A percentile compares a stretch with the other conserved stretches of the same genome.
phyloP scores from a whole-genome alignment of 2,797 vertebrate species.

The Chrysocyon brachyurus region DNA sequence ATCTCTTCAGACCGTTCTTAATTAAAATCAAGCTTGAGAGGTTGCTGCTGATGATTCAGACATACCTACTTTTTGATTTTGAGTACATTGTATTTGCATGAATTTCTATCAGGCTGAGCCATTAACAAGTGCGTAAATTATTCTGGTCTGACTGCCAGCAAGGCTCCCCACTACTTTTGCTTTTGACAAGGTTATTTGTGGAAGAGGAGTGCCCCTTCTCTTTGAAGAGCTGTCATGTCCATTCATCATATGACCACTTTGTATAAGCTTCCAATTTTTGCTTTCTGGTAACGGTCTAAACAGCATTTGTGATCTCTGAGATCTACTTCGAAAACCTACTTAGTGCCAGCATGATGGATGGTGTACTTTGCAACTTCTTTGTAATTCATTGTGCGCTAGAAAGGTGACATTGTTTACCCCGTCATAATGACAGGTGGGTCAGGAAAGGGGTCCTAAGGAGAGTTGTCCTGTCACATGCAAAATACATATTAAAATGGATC shows the following conservation, averaged over 20 bases:
- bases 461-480: constrained; percentile 79
- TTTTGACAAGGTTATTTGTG: constrained; percentile 88
- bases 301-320: constrained; percentile 91
- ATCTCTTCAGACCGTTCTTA: neutral
- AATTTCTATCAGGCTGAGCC: constrained; percentile 80
- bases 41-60: constrained; percentile 63
- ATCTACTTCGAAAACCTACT: constrained; percentile 91
- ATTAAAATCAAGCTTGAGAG: constrained; percentile 50
- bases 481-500: constrained; percentile 84
- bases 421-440: constrained; percentile 87
- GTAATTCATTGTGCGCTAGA: constrained; percentile 88
- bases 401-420: constrained; percentile 89
- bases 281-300: constrained; percentile 91
- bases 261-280: constrained; percentile 88
- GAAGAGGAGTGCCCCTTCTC: constrained; percentile 86
- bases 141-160: constrained; percentile 78
- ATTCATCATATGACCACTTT: constrained; percentile 92
- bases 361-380: constrained; percentile 86
- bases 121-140: constrained; percentile 82
- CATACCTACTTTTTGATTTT: constrained; percentile 74
- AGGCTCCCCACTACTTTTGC: constrained; percentile 80
- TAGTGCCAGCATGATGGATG: constrained; percentile 93
- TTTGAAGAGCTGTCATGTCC: constrained; percentile 92
- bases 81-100: constrained; percentile 77
- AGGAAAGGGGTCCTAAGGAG: constrained; percentile 83